Percentiles rank a stretch among this genome's conserved stretches.
Conservation (phyloP, 1,140 invertebrate species). For the Brachionus angularis region DNA sequence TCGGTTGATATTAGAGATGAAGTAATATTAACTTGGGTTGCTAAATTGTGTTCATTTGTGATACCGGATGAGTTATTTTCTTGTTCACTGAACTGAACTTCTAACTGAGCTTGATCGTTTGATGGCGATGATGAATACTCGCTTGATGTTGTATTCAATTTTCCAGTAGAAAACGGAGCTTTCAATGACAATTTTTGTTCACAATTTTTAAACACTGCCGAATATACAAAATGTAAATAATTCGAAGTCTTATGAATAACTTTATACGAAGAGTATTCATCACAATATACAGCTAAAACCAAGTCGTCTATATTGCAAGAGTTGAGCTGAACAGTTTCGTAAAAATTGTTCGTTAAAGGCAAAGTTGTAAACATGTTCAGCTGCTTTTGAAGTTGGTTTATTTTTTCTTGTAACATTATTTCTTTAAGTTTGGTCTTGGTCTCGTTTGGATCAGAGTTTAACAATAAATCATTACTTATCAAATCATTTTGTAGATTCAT, state of each 20-base stretch:
- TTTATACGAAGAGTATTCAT: conserved; percentile 22
- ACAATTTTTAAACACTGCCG: conserved; percentile 35
- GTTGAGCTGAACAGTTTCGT: conserved; percentile 33
- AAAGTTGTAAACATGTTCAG: conserved; percentile 13
- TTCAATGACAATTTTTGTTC: conserved; percentile 14
- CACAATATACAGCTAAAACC: conserved; percentile 30
- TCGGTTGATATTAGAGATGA: not conserved
- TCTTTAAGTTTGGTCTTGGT: conserved; percentile 37
- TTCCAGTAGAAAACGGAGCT: not conserved
- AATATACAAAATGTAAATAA: conserved; percentile 41
- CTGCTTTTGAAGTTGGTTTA: conserved; percentile 34
- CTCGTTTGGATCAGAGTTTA: conserved; percentile 12
- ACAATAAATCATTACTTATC: conserved; percentile 2
- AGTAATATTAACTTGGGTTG: no score
- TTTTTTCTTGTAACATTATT: conserved; percentile 38
- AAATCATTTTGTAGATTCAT: not conserved
- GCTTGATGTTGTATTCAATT: not conserved
- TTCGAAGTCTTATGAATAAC: conserved; percentile 30
- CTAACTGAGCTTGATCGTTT: conserved; percentile 5
- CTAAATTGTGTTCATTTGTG: no score
- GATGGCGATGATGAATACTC: conserved; percentile 5
- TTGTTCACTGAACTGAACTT: conserved; percentile 16
- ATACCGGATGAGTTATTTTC: no score
- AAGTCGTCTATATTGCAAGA: conserved; percentile 32
- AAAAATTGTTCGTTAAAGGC: conserved; percentile 34